Percentiles rank a stretch among this genome's conserved stretches.
Conservation (phyloP, 92 coral and sea anemone genomes). For the Pocillopora meandrina region DNA sequence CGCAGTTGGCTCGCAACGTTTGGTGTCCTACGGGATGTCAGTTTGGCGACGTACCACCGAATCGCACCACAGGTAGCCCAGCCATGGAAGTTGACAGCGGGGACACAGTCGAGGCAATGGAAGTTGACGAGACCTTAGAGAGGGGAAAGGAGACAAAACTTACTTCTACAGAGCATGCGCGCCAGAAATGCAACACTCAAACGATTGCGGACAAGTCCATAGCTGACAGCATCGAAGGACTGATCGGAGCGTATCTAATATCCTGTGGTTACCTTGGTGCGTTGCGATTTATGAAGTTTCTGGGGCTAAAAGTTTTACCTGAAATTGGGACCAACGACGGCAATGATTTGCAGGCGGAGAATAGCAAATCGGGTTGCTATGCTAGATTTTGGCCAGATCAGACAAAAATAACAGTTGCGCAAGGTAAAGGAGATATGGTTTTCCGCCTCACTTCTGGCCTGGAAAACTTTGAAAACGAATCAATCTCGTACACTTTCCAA, state of each 20-base stretch:
- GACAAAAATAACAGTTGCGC: not conserved
- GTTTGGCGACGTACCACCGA: slow-evolving; percentile 1
- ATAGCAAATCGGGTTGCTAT: slow-evolving; percentile 35
- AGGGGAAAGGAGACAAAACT: too few species aligned
- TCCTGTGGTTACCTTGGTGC: slow-evolving; percentile 93
- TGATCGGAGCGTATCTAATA: slow-evolving; percentile 89
- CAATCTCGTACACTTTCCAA: slow-evolving; percentile 71
- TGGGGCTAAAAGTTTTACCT: slow-evolving; percentile 76
- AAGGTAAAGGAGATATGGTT: slow-evolving; percentile 5
- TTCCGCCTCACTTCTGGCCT: slow-evolving; percentile 56
- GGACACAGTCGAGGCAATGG: slow-evolving; percentile 12
- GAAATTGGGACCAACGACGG: slow-evolving; percentile 10
- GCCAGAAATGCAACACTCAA: slow-evolving; percentile 63
- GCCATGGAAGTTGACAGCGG: slow-evolving; percentile 6
- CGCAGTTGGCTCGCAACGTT: slow-evolving; percentile 64
- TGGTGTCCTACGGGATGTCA: slow-evolving; percentile 80
- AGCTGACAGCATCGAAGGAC: slow-evolving; percentile 94
- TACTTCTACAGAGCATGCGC: too few species aligned
- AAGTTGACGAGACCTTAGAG: slow-evolving; percentile 9
- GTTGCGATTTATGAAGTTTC: slow-evolving; percentile 74
- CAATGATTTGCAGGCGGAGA: not conserved
- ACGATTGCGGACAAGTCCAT: slow-evolving; percentile 87
- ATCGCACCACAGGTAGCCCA: slow-evolving; percentile 4
- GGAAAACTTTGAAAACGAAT: slow-evolving; percentile 57
- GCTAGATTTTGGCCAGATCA: slow-evolving; percentile 31